Evolutionary conservation across 2,113 vertebrate genomes (phyloP), one percentile per base, ranked within the genome.

Genomic region (Megatriorchis doriae): DNA sequence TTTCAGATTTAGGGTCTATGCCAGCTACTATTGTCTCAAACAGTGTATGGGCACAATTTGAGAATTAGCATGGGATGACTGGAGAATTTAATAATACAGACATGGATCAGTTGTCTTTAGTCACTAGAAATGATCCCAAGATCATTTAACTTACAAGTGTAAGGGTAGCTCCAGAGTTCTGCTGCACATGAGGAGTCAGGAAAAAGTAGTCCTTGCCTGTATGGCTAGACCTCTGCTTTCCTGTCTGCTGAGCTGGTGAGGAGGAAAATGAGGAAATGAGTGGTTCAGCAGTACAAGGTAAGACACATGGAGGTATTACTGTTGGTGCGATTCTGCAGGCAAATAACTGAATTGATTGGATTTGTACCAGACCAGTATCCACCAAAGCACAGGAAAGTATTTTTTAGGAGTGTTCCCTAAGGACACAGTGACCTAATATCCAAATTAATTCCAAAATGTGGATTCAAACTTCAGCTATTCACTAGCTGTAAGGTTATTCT

Each of bases 241-340:
- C 12, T 32, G n/a, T 53, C 21, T 61, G 18, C 16, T 74, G 40
- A 81, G 53, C 5, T 1, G 3, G 45, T 36, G 45, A 52, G 16
- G 19, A 86, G 13, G 22, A 70, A 87, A 63, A 87, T 43, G 34
- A 87, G 23, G 26, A 70, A 77, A 70, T 10, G 3, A 3, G 8
- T 47, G 4, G 13, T 56, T 87, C 21, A 63, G 27, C 20, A 74
- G 32, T 32, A 61, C 20, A 66, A 38, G 32, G 17, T 56, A 43
- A 65, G 38, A 73, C 11, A 25, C 21, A 40, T 6, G 6, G 32
- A 12, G 6, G 5, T 48, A 67, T 40, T 55, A 62, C 3, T 23
- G 3, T 40, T 2, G 2, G 15, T 42, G n/a, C 9, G 0, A 4
- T 38, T 58, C 45, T 48, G 31, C 9, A 43, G 17, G 16, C 13